A percentile compares a stretch with the other conserved stretches of the same genome.
These are phyloP conservation scores for Acyrthosiphon pisum DNA, from an alignment of 1,140 invertebrate genomes.

Conservation along the genomic window DNA sequence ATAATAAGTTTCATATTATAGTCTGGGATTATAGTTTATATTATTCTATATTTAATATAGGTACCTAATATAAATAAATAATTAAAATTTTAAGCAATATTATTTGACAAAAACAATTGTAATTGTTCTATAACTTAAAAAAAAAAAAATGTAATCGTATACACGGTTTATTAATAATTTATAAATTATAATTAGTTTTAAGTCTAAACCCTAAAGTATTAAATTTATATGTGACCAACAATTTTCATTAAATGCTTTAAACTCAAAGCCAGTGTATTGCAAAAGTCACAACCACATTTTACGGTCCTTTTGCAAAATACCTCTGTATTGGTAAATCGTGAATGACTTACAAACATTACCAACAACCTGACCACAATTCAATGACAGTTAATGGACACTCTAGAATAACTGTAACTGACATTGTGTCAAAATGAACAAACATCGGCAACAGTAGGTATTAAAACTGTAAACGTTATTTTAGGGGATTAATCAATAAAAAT, in stretches of 20 bases:
- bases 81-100: background rate
- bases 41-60: too few relatives aligned
- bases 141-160: too few relatives aligned
- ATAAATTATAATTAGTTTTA: background rate
- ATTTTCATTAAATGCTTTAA: background rate
- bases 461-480: background rate
- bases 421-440: conserved; percentile 28
- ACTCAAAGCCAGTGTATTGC: background rate
- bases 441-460: background rate
- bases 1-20: too few relatives aligned
- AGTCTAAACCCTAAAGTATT: background rate
- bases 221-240: background rate
- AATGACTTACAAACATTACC: background rate
- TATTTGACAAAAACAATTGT: background rate
- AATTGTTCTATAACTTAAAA: too few relatives aligned
- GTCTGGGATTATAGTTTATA: background rate
- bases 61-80: background rate
- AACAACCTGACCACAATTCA: background rate
- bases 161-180: background rate
- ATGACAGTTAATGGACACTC: conserved; percentile 9
- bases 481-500: background rate
- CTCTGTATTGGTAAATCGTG: background rate
- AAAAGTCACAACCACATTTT: background rate
- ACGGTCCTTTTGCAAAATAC: background rate
- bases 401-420: conserved; percentile 18